Base-by-base conservation (phyloP, 23 tunicate genomes). In the Aplidium turbinatum region DNA sequence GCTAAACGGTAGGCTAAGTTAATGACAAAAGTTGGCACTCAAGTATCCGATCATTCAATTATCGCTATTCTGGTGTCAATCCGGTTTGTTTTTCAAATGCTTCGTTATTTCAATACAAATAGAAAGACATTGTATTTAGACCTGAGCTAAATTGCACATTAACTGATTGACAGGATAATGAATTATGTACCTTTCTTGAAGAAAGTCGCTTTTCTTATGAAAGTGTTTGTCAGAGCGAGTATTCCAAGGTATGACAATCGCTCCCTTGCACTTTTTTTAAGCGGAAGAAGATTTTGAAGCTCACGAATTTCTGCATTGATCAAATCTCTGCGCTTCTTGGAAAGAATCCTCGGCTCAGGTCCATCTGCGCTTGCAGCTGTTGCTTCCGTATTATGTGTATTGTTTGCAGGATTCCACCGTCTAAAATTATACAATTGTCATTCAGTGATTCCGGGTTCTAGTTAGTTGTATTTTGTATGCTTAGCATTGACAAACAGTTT, bases 241-340 rank as follows among this genome's bases (percentile, higher is more conserved):
- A 91, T 91, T 28, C 97, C 97, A 29, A 91, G 85, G 60, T 91
- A 91, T 21, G 92, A 84, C 22, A 91, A 86, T 25, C 97, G 72
- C 39, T 91, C 97, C 3, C 97, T 72, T 3, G 92, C 82, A 68
- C 97, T 91, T 64, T 91, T 91, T 35, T 91, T 91, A 46, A 91
- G 78, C 65, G 97, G 97, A 22, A 91, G 90, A 57, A 91, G 79
- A 51, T 91, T 91, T 36, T 91, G 97, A 70, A 91, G 74, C 35
- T 91, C 97, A 13, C 97, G 86, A 38, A 91, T 91, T 52, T 91
- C 97, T 24, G 92, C 91, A 75, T 91, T 91, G 78, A 91, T 91
- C 47, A 91, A 58, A 58, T 91, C 97, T 2, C 97, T 76, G 31
- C 97, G 40, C 64, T 91, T 91, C 65, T 91, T 91, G 35, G 92